Evolutionary conservation across 2,113 vertebrate genomes (phyloP), one percentile per base, ranked within the genome.

Genomic region (Oryctolagus cuniculus): DNA sequence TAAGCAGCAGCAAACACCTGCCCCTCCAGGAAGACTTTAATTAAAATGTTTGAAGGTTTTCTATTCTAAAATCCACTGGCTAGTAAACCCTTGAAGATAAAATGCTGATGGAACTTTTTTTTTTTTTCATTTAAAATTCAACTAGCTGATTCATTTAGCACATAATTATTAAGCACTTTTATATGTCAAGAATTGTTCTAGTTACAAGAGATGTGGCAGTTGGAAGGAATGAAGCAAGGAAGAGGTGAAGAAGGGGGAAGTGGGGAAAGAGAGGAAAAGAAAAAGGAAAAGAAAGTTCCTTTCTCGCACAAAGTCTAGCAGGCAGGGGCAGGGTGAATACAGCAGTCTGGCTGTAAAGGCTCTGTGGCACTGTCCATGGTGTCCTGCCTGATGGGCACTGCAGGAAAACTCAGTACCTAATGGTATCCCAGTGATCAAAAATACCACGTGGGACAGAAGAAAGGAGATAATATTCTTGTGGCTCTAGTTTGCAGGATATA

Each of bases 101-200:
- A 25, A 77, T 10, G 22, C n/a, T 64, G 77, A 19, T 36, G 21
- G 53, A 77, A 91, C 34, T 85, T 11, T 74, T 36, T 73, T 80
- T 80, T 86, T 90, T 86, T 90, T 86, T 58, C 27, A 70, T 84
- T 96, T 31, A 83, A 67, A 90, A 72, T 38, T 72, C 92, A 91
- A 77, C 11, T 13, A 53, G 16, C 67, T 84, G 74, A 87, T 82
- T 80, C 17, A 87, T 69, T 79, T 15, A 70, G 44, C 19, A 44
- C 31, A 9, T 90, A 77, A 83, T 94, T 91, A 55, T 67, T 83
- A 83, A 87, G 77, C 80, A 49, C 27, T 3, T 94, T 72, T 93
- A 34, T 69, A n/a, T 27, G 17, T 24, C 5, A 17, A 21, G 31
- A 21, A 16, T 24, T 87, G 34, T 80, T 74, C 24, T 87, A 31